Percentiles rank a stretch among this genome's conserved stretches.
Conservation (phyloP, 1,140 invertebrate genomes). For the Coelopa frigida region DNA sequence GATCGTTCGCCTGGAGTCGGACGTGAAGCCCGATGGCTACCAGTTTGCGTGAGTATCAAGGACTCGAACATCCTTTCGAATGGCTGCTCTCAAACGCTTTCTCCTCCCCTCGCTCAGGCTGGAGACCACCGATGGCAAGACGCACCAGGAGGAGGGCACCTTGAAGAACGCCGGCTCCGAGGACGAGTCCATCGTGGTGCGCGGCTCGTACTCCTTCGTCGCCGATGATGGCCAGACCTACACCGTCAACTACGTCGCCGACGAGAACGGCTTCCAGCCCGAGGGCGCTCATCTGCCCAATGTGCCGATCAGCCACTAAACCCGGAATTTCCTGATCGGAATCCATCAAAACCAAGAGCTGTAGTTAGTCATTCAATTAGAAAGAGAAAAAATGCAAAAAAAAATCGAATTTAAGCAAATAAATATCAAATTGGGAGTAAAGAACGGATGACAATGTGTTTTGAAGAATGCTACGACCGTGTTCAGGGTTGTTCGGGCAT, state of each 20-base stretch:
- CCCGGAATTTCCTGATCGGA: too few species aligned
- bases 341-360: too few species aligned
- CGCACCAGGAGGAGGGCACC: conserved; percentile 55
- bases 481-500: too few species aligned
- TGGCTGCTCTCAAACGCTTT: conserved; percentile 9
- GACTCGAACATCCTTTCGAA: too few species aligned
- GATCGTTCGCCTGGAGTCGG: conserved; percentile 35
- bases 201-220: conserved; percentile 58
- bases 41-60: conserved; percentile 43
- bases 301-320: conserved; percentile 11
- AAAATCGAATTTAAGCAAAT: too few species aligned
- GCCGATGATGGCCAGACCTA: conserved; percentile 56
- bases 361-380: too few species aligned
- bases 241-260: conserved; percentile 56
- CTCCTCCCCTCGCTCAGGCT: conserved; percentile 43
- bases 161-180: conserved; percentile 52
- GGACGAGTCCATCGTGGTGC: conserved; percentile 49
- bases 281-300: conserved; percentile 51
- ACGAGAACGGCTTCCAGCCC: conserved; percentile 66
- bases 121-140: conserved; percentile 63
- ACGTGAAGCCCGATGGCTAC: conserved; percentile 45
- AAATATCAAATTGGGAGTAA: too few species aligned
- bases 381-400: too few species aligned
- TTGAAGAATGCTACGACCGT: too few species aligned
- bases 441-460: too few species aligned